These are phyloP conservation scores for Oryctes rhinoceros DNA, from an alignment of 1,140 invertebrate species.

Conservation along the genomic window DNA sequence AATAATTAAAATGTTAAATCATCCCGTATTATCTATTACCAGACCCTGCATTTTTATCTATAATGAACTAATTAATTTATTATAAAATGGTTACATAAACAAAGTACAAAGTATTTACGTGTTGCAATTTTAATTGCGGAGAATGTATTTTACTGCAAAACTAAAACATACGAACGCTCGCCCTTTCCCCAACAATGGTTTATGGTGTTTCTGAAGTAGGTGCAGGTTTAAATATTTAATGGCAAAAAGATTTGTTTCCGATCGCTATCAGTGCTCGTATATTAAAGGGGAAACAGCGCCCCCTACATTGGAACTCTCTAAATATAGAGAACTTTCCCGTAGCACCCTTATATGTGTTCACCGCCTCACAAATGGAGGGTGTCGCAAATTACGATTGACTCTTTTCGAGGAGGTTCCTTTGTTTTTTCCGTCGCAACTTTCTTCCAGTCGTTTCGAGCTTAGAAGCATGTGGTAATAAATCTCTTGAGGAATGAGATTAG, in stretches of 20 bases:
- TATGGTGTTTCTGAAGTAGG: background rate
- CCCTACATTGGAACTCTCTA: background rate
- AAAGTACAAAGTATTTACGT: too few species aligned
- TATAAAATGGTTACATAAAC: too few species aligned
- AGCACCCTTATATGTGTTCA: background rate
- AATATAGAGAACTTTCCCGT: slow-evolving; percentile 15
- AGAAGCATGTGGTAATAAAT: background rate
- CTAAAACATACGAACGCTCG: too few species aligned
- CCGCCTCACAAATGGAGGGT: background rate
- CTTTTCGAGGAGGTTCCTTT: background rate
- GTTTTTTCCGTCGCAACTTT: background rate
- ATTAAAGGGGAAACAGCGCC: background rate
- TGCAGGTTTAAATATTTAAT: slow-evolving; percentile 12
- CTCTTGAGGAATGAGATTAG: background rate
- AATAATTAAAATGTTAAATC: too few species aligned
- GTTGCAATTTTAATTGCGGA: too few species aligned
- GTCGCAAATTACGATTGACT: slow-evolving; percentile 6
- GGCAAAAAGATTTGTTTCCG: background rate
- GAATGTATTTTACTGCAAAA: too few species aligned
- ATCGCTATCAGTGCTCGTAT: background rate
- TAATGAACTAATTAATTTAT: too few species aligned
- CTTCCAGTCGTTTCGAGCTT: background rate
- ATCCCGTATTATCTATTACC: too few species aligned
- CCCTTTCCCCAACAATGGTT: too few species aligned
- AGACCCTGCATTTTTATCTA: too few species aligned